Base-by-base conservation (phyloP, 2,888 invertebrate species). In the Drosophila imparisetae region DNA sequence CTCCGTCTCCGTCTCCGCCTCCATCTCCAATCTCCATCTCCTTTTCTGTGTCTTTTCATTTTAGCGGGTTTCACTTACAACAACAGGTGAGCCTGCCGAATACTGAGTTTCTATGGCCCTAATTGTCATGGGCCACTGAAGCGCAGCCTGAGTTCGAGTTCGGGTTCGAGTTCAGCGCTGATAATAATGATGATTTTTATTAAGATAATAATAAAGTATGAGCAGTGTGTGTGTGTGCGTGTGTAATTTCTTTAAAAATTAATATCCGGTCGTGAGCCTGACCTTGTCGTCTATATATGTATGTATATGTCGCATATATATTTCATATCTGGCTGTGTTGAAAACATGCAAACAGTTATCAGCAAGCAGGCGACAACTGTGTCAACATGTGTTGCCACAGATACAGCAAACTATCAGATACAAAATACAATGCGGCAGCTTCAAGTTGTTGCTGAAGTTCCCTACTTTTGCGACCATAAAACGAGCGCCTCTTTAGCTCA, bases 401-500 rank as follows among this genome's bases (percentile, higher is more conserved):
- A 75, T 58, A 75, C 45, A 24, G 0, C 59, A 38, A 38, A 18
- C 18, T 21, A 42, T 45, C 52, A 63, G 61, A 70, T 59, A 70
- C 66, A 70, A 60, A 21, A 42, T 58, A 66, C 38, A 54, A 32
- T n/a, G 62, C 64, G 34, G 36, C 34, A 49, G 21, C 21, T 3
- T 10, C 27, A 24, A 34, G 2, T 52, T 27, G 49, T 59, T 8
- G 54, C 59, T 68, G 24, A 86, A 83, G 57, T 78, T 84, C 42
- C 60, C 71, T 78, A 69, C 45, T 81, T 66, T 61, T 29, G 40
- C 66, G 75, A 7, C 54, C 54, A 49, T 48, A 27, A 69, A 62
- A 54, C 29, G 68, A 65, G 58, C n/a, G 96, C 96, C 96, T 96
- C 96, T 95, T 96, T 96, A 96, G 96, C 96, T 96, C 96, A 96